Conservation (phyloP, 2,113 vertebrate genomes). For the Toxotes jaculatrix region DNA sequence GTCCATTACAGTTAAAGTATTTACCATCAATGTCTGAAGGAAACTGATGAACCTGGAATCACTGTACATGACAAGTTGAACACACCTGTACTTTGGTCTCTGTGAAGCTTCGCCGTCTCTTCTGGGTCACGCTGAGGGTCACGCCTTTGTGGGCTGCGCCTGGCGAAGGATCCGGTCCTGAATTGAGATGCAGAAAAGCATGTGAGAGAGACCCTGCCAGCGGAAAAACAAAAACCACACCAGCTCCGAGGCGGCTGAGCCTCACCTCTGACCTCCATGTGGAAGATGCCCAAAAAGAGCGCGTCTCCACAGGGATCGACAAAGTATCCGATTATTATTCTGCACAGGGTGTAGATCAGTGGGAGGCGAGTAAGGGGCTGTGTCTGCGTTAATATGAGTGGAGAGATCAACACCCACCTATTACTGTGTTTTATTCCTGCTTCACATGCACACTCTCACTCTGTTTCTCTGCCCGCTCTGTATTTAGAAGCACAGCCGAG, state of each 20-base stretch:
- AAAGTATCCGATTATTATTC: slow-evolving; percentile 40
- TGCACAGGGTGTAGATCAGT: background rate
- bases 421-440: background rate
- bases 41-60: background rate
- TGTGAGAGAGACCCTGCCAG: background rate
- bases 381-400: background rate
- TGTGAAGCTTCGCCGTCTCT: background rate
- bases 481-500: background rate
- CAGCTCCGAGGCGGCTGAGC: background rate
- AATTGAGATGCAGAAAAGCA: slow-evolving; percentile 3
- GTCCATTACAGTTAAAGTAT: background rate
- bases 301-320: slow-evolving; percentile 17
- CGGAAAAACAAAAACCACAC: background rate
- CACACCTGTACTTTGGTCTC: background rate
- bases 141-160: background rate
- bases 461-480: background rate
- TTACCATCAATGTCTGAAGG: no score
- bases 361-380: background rate
- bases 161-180: background rate
- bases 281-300: slow-evolving; percentile 14
- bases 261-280: slow-evolving; percentile 25
- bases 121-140: background rate
- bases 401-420: slow-evolving; percentile 21
- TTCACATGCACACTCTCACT: slow-evolving; percentile 10
- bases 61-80: background rate